These are phyloP conservation scores for Crossocerus cetratus DNA, from an alignment of 2,888 invertebrate genomes.

Conservation along the genomic window DNA sequence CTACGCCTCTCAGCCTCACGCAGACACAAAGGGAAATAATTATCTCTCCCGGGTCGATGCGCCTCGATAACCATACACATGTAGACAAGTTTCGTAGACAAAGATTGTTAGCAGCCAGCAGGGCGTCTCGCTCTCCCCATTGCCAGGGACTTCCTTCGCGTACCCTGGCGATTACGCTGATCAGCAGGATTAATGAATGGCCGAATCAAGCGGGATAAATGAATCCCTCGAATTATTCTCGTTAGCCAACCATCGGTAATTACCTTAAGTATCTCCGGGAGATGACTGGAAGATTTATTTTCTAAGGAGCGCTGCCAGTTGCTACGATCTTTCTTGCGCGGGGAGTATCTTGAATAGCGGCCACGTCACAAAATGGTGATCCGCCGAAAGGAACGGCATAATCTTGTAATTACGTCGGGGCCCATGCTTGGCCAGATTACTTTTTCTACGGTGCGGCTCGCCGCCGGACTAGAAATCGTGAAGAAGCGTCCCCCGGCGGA, in stretches of 20 bases:
- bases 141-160: conserved; percentile 2
- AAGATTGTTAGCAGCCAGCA: conserved; percentile 59
- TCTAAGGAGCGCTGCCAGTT: too few relatives aligned
- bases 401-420: conserved; percentile 26
- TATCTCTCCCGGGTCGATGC: conserved; percentile 65
- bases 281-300: background rate
- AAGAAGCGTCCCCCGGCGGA: conserved; percentile 18
- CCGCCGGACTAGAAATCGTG: conserved; percentile 21
- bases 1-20: conserved; percentile 52
- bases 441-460: conserved; percentile 25
- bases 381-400: conserved; percentile 22
- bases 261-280: background rate
- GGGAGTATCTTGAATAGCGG: background rate
- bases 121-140: conserved; percentile 31
- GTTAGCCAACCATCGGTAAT: background rate
- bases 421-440: conserved; percentile 8
- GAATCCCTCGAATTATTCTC: conserved; percentile 15
- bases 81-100: conserved; percentile 56
- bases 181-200: conserved; percentile 34
- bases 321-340: too few relatives aligned
- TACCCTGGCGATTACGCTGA: conserved; percentile 31
- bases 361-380: conserved; percentile 4
- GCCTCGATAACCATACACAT: conserved; percentile 54
- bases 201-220: conserved; percentile 36
- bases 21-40: conserved; percentile 72